These are phyloP conservation scores for Colaptes auratus DNA, from an alignment of 2,113 vertebrate genomes.

Conservation along the genomic window DNA sequence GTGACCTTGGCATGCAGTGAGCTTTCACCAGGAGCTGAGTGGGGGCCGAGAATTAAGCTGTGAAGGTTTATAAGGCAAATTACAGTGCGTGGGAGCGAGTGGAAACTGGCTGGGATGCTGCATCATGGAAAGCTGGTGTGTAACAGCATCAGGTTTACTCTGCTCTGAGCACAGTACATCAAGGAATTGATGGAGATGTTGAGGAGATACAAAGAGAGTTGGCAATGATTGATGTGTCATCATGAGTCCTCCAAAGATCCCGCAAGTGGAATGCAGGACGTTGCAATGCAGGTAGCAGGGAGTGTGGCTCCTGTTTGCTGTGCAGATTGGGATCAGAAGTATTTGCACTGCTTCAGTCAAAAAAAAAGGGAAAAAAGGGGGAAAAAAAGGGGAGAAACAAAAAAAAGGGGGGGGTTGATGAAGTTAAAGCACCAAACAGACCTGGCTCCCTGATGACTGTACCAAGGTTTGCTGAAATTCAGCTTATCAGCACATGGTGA, in stretches of 20 bases:
- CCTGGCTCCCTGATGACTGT: background rate
- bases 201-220: background rate
- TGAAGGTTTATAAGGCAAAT: background rate
- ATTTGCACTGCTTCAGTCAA: conserved; percentile 11
- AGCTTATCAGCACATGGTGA: conserved; percentile 34
- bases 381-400: too few relatives aligned
- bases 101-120: background rate
- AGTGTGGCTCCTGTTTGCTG: background rate
- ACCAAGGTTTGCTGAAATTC: conserved; percentile 43
- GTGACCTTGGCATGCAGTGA: background rate
- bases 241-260: background rate
- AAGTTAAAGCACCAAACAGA: conserved; percentile 24
- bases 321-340: conserved; percentile 20
- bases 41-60: conserved; percentile 8
- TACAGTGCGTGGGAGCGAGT: background rate
- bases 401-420: background rate
- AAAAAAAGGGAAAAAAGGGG: background rate
- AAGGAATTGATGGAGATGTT: background rate
- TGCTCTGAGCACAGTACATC: background rate
- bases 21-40: background rate
- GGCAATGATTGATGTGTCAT: background rate
- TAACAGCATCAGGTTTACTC: background rate
- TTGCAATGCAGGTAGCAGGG: background rate
- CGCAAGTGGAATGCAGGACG: background rate
- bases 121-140: background rate